These are phyloP conservation scores for Pteromalus puparum DNA, from an alignment of 1,140 invertebrate genomes.

Conservation along the genomic window DNA sequence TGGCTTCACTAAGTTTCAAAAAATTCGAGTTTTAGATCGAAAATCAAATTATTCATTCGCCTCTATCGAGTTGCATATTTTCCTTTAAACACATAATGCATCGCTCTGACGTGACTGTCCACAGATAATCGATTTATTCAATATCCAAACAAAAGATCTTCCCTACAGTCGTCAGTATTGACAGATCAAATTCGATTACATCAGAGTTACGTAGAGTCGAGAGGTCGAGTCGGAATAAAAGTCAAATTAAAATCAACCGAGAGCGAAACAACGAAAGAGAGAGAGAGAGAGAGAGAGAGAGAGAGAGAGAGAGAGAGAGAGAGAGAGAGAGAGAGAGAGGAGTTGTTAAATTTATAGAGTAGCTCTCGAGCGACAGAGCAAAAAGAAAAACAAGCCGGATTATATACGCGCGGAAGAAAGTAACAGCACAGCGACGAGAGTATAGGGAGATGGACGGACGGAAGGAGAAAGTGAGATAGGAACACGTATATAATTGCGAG, in stretches of 20 bases:
- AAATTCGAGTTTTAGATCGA: no score
- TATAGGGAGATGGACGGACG: no score
- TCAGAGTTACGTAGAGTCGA: no score
- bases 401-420: not conserved
- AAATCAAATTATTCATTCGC: no score
- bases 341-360: not conserved
- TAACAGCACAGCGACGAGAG: not conserved
- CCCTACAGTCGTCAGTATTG: no score
- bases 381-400: not conserved
- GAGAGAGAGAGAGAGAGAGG: not conserved
- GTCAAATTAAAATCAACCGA: not conserved
- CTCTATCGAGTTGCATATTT: no score
- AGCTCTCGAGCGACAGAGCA: not conserved
- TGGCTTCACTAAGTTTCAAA: no score
- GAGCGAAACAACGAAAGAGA: not conserved
- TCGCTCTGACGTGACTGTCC: no score
- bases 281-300: not conserved
- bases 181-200: no score
- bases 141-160: not conserved
- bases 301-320: conserved; percentile 13
- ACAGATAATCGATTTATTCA: not conserved
- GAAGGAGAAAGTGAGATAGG: conserved; percentile 10
- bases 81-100: no score
- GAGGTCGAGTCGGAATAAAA: not conserved
- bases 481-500: conserved; percentile 21